Conservation (phyloP, 1,140 invertebrate species). For the Platorchestia sp. region DNA sequence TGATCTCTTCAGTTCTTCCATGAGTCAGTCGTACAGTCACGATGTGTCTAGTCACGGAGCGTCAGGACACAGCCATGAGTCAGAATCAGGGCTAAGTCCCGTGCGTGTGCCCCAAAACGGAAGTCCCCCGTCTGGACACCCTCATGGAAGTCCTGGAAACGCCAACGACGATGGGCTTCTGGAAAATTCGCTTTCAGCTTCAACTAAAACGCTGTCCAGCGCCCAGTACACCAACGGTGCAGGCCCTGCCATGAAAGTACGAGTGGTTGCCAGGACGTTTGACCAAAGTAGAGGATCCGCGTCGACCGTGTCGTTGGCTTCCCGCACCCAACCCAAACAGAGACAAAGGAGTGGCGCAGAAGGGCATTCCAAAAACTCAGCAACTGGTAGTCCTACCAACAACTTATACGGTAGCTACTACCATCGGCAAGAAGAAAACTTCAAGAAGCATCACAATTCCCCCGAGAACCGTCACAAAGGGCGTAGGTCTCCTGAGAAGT, state of each 20-base stretch:
- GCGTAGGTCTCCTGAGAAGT: not conserved
- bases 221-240: not conserved
- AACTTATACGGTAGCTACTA: not conserved
- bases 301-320: not conserved
- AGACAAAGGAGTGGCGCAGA: not conserved
- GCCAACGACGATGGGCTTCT: not conserved
- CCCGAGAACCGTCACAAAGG: not conserved
- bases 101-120: not conserved
- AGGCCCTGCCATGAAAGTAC: conserved; percentile 4
- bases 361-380: not conserved
- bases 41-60: not conserved
- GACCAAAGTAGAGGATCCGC: not conserved
- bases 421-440: not conserved
- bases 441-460: not conserved
- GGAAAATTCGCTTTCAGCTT: not conserved
- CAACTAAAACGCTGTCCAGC: not conserved
- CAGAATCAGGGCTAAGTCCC: not conserved
- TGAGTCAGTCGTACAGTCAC: conserved; percentile 26
- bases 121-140: not conserved
- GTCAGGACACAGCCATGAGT: not conserved
- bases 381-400: not conserved
- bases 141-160: not conserved
- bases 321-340: not conserved
- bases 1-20: not conserved
- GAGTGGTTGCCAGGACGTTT: not conserved